Evolutionary conservation across 2,113 vertebrate genomes (phyloP).

Genomic region (Strigops habroptila): DNA sequence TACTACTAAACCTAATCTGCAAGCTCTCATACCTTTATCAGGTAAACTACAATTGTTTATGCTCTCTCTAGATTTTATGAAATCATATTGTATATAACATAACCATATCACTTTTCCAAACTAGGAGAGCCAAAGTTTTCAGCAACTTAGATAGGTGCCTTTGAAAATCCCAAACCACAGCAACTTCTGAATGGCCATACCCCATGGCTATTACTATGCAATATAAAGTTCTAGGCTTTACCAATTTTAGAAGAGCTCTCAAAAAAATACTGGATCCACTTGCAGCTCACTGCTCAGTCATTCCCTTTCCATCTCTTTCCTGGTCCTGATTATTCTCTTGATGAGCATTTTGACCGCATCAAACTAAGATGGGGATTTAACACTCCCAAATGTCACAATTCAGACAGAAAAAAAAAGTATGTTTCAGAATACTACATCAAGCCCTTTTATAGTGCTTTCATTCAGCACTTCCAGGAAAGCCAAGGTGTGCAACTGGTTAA

Average conservation of each 20-base stretch:
- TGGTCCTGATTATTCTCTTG: neutral
- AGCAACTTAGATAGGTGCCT: neutral
- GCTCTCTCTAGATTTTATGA: neutral
- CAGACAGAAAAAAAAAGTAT: neutral
- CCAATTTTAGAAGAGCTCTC: neutral
- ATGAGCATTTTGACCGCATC: neutral
- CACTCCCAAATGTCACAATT: neutral
- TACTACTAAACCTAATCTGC: neutral
- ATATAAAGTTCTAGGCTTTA: neutral
- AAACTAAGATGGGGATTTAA: neutral
- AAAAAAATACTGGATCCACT: neutral
- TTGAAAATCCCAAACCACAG: neutral
- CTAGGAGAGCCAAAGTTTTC: neutral
- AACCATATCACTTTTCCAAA: neutral
- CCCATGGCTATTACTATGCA: neutral
- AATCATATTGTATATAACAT: neutral
- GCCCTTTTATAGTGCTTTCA: neutral
- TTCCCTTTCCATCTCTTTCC: neutral
- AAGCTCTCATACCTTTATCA: neutral
- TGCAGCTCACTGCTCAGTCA: neutral
- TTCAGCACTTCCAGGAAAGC: neutral
- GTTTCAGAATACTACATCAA: neutral
- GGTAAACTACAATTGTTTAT: neutral
- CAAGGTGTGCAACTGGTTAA: neutral
- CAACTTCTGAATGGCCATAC: neutral